Percentiles rank a stretch among this genome's conserved stretches.
Conservation (phyloP, 30 jellyfish, hydroid and myxozoan species). For the Calvadosia cruxmelitensis region DNA sequence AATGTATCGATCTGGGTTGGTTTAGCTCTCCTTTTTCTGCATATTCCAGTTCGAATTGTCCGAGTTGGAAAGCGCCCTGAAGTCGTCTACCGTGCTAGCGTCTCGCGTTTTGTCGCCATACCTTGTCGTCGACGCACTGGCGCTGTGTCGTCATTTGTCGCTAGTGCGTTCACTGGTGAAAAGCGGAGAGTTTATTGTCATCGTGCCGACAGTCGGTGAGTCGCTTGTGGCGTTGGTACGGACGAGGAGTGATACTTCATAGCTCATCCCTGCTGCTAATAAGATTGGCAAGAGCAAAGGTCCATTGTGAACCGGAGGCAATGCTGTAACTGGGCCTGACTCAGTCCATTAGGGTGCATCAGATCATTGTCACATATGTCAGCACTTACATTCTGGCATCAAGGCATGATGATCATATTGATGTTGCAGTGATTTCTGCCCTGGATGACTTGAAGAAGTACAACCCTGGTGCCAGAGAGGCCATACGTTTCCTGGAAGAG, state of each 20-base stretch:
- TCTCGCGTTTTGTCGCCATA: slow-evolving; percentile 34
- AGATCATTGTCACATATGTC: too few species aligned
- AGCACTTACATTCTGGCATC: too few species aligned
- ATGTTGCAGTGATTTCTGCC: slow-evolving; percentile 62
- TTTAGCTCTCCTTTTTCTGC: neutral
- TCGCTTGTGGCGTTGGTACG: too few species aligned
- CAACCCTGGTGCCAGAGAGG: slow-evolving; percentile 96
- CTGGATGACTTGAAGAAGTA: slow-evolving; percentile 84
- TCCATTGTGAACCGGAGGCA: too few species aligned
- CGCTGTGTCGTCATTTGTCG: slow-evolving; percentile 86
- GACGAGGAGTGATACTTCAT: too few species aligned
- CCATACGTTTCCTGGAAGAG: slow-evolving; percentile 77
- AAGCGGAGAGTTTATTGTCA: slow-evolving; percentile 79
- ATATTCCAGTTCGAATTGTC: slow-evolving; percentile 68
- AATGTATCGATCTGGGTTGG: neutral
- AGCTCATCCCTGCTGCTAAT: too few species aligned
- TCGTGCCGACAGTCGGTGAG: slow-evolving; percentile 37
- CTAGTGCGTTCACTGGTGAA: slow-evolving; percentile 57
- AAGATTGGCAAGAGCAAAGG: too few species aligned
- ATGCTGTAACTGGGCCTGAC: too few species aligned
- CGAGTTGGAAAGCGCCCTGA: slow-evolving; percentile 47
- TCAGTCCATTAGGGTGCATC: too few species aligned
- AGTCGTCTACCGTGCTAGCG: slow-evolving; percentile 7
- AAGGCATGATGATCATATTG: neutral
- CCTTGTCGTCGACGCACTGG: slow-evolving; percentile 68